A percentile compares a stretch with the other conserved stretches of the same genome.
Conservation (phyloP, 2,113 vertebrate genomes). For the Cephalopholis sonnerati region DNA sequence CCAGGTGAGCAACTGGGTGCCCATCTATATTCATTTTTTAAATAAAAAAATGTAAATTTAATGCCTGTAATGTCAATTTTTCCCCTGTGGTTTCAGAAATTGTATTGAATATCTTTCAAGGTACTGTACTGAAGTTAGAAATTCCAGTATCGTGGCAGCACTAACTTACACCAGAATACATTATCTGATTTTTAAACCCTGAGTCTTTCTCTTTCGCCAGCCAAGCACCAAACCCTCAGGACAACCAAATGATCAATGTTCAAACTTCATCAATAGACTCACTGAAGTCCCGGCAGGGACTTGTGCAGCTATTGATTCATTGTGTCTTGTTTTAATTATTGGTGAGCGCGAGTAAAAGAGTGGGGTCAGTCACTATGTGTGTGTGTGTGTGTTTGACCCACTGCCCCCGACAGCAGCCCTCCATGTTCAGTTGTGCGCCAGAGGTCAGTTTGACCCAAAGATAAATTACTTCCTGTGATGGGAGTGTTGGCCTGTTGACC, state of each 20-base stretch:
- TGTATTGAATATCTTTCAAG: too few relatives aligned
- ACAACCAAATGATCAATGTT: conserved; percentile 42
- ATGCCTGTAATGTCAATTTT: too few relatives aligned
- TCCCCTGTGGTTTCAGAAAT: too few relatives aligned
- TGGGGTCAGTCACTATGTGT: conserved; percentile 6
- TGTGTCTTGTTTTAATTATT: conserved; percentile 66
- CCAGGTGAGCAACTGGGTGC: too few relatives aligned
- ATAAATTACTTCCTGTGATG: conserved; percentile 69
- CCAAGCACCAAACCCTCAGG: conserved; percentile 8
- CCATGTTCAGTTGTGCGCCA: conserved; percentile 28
- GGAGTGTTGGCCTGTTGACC: conserved; percentile 41
- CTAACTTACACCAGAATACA: too few relatives aligned
- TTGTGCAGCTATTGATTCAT: conserved; percentile 50
- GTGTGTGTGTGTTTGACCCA: conserved; percentile 37
- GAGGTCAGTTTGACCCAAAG: conserved; percentile 52
- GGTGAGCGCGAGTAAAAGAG: conserved; percentile 28
- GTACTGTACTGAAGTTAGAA: too few relatives aligned
- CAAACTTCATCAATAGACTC: conserved; percentile 50
- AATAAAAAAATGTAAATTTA: too few relatives aligned
- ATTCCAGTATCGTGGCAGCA: too few relatives aligned
- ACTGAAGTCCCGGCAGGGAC: conserved; percentile 4
- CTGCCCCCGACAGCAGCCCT: conserved; percentile 12
- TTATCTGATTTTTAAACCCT: too few relatives aligned
- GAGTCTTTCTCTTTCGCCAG: too few relatives aligned
- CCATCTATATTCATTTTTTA: too few relatives aligned